phyloP scores from a whole-genome alignment of 2,888 invertebrate species.

The Xylota segnis region DNA sequence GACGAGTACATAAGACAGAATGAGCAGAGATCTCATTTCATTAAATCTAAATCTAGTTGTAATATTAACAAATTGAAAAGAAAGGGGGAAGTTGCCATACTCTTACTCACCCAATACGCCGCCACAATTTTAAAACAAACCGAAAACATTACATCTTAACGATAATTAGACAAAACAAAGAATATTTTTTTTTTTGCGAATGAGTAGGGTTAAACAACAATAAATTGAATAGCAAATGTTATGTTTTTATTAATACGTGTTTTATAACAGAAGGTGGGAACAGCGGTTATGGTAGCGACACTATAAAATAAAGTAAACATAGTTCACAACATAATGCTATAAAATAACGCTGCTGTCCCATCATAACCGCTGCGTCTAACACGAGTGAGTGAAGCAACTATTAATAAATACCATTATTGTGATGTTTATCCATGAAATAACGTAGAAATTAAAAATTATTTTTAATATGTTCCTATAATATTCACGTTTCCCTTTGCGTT shows the following conservation, averaged over 20 bases:
- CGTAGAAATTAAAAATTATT: conserved; percentile 37
- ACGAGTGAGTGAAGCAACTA: conserved; percentile 9
- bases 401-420: conserved; percentile 32
- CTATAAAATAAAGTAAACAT: background rate
- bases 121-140: conserved; percentile 16
- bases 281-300: background rate
- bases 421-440: conserved; percentile 51
- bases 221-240: background rate
- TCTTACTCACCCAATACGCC: conserved; percentile 8
- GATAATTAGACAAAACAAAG: conserved; percentile 7
- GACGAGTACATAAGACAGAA: conserved; percentile 52
- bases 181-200: conserved; percentile 18
- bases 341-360: background rate
- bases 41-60: conserved; percentile 48
- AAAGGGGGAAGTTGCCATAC: conserved; percentile 17
- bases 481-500: conserved; percentile 9
- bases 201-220: background rate
- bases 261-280: background rate
- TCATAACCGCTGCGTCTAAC: background rate
- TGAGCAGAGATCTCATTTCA: conserved; percentile 66
- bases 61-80: conserved; percentile 38
- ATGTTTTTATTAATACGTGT: background rate
- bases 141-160: conserved; percentile 9
- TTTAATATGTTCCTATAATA: conserved; percentile 37
- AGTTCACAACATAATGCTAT: background rate